Base-by-base conservation (phyloP, 2,113 vertebrate species). In the Myxocyprinus asiaticus region DNA sequence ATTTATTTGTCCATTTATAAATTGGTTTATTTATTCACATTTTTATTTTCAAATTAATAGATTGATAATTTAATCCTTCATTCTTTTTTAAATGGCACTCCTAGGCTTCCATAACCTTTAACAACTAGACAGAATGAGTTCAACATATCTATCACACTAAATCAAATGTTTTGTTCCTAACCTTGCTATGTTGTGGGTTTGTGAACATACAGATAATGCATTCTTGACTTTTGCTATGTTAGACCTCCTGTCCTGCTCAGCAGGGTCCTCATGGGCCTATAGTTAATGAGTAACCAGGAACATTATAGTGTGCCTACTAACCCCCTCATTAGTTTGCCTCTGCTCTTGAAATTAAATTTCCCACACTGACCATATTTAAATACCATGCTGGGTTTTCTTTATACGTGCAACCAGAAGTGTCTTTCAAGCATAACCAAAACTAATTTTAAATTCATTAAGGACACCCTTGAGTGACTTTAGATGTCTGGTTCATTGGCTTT, bases 251-350 rank as follows among this genome's bases (percentile, higher is more conserved):
- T 56, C 14, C 14, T 55, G 12, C n/a, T 56, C 14, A 56, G 55
- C 55, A 56, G 55, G 4, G 55, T 6, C 12, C 55, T n/a, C 53
- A 5, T 11, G 14, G 53, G 12, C 11, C 12, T 33, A 33, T 74
- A 73, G 43, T 73, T 62, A 61, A 73, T 48, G 70, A 12, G n/a
- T 61, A 61, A 47, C 56, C 44, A 33, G 22, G 22, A 33, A 33
- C 1, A 33, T 33, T 33, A 33, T 33, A 33, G 22, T 33, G 22
- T 33, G 22, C 22, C 22, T 33, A 33, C 22, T 33, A 1, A 1
- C 22, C 3, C 22, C 22, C 22, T 33, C 22, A 33, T 33, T 33
- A 3, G 9, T 12, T 47, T 4, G 22, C 4, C 55, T 56, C 9
- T 59, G 55, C 43, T 72, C 43, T 59, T 47, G 15, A 45, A 59